These are phyloP conservation scores for Heliconius hermathena DNA, from an alignment of 1,140 invertebrate species.

Conservation along the genomic window DNA sequence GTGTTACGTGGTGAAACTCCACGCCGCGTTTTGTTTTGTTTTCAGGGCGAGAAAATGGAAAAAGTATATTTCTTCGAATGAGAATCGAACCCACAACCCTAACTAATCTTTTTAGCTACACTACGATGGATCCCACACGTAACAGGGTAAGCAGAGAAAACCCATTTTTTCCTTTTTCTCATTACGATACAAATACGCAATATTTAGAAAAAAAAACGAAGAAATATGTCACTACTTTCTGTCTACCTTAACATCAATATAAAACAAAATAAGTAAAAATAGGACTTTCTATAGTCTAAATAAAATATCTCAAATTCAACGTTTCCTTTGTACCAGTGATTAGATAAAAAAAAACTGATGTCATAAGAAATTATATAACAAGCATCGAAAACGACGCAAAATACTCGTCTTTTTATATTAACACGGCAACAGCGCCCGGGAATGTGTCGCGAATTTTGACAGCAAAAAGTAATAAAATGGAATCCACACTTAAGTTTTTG, in stretches of 20 bases:
- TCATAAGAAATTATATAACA: constrained; percentile 8
- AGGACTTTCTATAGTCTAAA: background rate
- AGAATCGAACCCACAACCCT: too few relatives aligned
- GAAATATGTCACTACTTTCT: background rate
- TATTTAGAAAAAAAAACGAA: background rate
- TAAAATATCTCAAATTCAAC: background rate
- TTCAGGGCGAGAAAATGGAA: background rate
- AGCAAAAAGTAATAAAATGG: constrained; percentile 7
- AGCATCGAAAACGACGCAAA: constrained; percentile 21
- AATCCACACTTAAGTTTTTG: background rate
- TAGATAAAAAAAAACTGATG: background rate
- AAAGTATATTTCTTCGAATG: too few relatives aligned
- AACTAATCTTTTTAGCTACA: too few relatives aligned
- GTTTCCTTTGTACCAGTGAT: background rate
- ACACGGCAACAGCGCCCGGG: constrained; percentile 35
- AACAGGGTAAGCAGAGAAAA: too few relatives aligned
- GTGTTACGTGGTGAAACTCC: background rate
- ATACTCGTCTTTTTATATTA: constrained; percentile 36
- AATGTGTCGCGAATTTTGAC: constrained; percentile 20
- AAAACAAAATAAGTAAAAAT: background rate
- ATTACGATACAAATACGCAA: too few relatives aligned
- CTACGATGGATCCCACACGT: too few relatives aligned
- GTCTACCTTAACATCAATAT: background rate
- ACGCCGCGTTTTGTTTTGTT: background rate
- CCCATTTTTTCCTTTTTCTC: too few relatives aligned